Evolutionary conservation across 1,140 invertebrate genomes (phyloP), one percentile per base, ranked within the genome.

Genomic region (Atopsyche davidsoni): DNA sequence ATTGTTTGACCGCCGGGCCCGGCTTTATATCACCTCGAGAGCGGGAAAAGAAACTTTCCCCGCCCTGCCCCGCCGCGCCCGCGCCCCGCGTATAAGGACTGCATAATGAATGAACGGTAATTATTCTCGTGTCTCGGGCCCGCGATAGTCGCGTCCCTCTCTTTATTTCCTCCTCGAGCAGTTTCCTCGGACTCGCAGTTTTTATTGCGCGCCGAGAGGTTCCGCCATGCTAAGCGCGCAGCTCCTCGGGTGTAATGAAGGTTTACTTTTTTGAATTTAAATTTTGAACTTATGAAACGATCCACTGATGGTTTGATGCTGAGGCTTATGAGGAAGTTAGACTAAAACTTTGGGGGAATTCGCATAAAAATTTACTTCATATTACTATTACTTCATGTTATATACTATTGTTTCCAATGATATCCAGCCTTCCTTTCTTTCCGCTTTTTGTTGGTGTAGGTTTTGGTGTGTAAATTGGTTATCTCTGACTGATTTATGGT

Each of bases 61-160:
- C 7, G 19, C 10, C 2, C 10, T 42, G n/a, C 25, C 16, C 11
- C 47, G 11, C 24, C 19, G 24, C 42, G 44, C 45, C 46, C 61
- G 51, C 28, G 47, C 47, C 43, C 34, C 43, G 24, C 6, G 24
- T n/a, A 45, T 51, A 60, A 58, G 61, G 64, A 64, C 62, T 66
- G 64, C 63, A 67, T 67, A 66, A 67, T 69, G 58, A 64, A 66
- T 67, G 63, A 63, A 61, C 59, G 39, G 61, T 64, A 67, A 69
- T 69, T 67, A 69, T 67, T 69, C 59, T 62, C 62, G 62, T 59
- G 62, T 67, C 65, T 60, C 45, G n/a, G 43, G 53, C 53, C 53
- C 46, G 42, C 51, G 47, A 50, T 46, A 53, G 46, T 58, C 46
- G 39, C 40, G 38, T 60, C 48, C 51, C 39, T 32, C 23, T 39